Conservation (phyloP, 2,888 invertebrate species). For the Drosophila ezoana region DNA sequence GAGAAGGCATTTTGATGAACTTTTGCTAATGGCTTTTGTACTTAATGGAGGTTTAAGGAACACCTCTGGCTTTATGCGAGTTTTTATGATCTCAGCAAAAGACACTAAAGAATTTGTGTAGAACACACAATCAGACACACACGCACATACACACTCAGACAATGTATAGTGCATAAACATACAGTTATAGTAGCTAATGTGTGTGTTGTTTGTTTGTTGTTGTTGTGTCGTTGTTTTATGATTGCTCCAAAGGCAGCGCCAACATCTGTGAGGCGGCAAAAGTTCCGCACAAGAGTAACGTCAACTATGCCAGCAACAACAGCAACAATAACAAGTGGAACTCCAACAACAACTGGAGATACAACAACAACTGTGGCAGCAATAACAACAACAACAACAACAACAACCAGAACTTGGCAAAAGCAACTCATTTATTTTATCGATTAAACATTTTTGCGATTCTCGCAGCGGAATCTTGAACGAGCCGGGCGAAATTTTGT, state of each 20-base stretch:
- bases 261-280: constrained; percentile 55
- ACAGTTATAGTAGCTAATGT: constrained; percentile 48
- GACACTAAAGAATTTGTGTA: constrained; percentile 42
- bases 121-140: not conserved
- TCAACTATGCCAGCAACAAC: constrained; percentile 64
- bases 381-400: constrained; percentile 40
- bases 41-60: constrained; percentile 16
- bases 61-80: constrained; percentile 24
- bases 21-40: constrained; percentile 2
- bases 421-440: constrained; percentile 83
- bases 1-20: not conserved
- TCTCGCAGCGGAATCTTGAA: constrained; percentile 79
- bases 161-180: constrained; percentile 64
- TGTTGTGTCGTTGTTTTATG: constrained; percentile 45
- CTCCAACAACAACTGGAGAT: constrained; percentile 26
- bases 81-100: constrained; percentile 60
- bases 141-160: constrained; percentile 5
- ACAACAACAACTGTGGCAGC: constrained; percentile 36
- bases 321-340: constrained; percentile 21
- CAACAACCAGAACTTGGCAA: constrained; percentile 51
- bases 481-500: constrained; percentile 60
- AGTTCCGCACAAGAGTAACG: constrained; percentile 70
- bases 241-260: constrained; percentile 55
- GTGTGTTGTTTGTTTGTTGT: constrained; percentile 11
- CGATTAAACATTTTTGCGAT: constrained; percentile 83